Base-by-base conservation (phyloP, 2,797 vertebrate species). In the Tadarida brasiliensis region DNA sequence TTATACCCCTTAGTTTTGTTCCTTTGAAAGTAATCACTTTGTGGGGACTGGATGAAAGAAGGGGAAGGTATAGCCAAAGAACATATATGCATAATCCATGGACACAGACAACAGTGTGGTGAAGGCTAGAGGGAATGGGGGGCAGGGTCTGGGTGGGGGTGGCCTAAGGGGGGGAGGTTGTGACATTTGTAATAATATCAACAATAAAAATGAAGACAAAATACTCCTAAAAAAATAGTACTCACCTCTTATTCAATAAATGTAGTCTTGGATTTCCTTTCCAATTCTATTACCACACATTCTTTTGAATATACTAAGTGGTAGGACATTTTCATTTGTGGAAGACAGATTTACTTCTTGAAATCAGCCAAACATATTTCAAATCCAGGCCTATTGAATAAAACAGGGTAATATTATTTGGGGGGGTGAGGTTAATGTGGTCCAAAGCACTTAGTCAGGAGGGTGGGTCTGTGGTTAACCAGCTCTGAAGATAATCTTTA, bases 291-390 rank as follows among this genome's bases (percentile, higher is more conserved):
- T 30, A 76, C 17, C 24, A 76, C 17, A 76, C 24, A 78, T 89
- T 87, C 35, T 91, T n/a, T 90, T 74, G 51, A 70, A 5, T 91
- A 39, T 83, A 84, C 70, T 87, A 11, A 85, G 44, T 59, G 63
- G 33, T 35, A 4, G n/a, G 76, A 49, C 28, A 86, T 71, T 65
- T 47, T 93, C 7, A 14, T 81, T 81, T 85, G 24, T 81, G 28
- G n/a, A 56, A 7, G 30, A 67, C 17, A 93, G 49, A 73, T 63
- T 87, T 78, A 68, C n/a, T 89, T 89, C 33, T 73, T 87, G 16
- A 73, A 67, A 78, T 68, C 22, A 87, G 7, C 7, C 44, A 44
- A 65, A 91, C 44, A 7, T 30, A 51, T 70, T 70, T 89, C 65
- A 70, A 89, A 83, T 30, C 33, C 5, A 22, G 30, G 49, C 30